phyloP scores from a whole-genome alignment of 2,113 vertebrate genomes.

The Empidonax traillii region DNA sequence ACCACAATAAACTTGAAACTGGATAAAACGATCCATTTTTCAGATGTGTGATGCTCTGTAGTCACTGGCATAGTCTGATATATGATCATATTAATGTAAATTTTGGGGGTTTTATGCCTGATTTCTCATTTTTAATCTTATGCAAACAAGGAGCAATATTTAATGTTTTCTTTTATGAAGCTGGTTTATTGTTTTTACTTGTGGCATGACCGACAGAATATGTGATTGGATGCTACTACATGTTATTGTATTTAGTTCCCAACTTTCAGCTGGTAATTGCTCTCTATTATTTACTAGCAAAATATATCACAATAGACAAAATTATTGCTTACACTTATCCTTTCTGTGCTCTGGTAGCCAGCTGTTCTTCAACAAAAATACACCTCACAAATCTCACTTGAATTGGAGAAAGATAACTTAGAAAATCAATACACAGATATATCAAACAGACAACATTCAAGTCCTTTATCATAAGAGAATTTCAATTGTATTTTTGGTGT shows the following conservation, averaged over 20 bases:
- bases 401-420: not conserved
- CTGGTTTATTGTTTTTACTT: not conserved
- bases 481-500: not conserved
- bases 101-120: not conserved
- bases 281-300: not conserved
- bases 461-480: not conserved
- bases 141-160: not conserved
- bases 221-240: not conserved
- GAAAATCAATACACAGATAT: not conserved
- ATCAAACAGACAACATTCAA: not conserved
- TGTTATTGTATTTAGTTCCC: not conserved
- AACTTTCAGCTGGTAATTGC: not conserved
- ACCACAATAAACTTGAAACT: not conserved
- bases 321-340: slow-evolving; percentile 9
- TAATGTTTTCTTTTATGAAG: not conserved
- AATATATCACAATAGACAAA: not conserved
- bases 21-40: not conserved
- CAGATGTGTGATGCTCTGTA: not conserved
- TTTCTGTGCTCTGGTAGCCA: slow-evolving; percentile 9
- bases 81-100: not conserved
- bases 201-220: not conserved
- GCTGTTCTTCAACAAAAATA: slow-evolving; percentile 5
- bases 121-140: not conserved
- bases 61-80: not conserved
- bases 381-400: not conserved